These are phyloP conservation scores for Lontra canadensis DNA, from an alignment of 2,113 vertebrate genomes.

Conservation along the genomic window DNA sequence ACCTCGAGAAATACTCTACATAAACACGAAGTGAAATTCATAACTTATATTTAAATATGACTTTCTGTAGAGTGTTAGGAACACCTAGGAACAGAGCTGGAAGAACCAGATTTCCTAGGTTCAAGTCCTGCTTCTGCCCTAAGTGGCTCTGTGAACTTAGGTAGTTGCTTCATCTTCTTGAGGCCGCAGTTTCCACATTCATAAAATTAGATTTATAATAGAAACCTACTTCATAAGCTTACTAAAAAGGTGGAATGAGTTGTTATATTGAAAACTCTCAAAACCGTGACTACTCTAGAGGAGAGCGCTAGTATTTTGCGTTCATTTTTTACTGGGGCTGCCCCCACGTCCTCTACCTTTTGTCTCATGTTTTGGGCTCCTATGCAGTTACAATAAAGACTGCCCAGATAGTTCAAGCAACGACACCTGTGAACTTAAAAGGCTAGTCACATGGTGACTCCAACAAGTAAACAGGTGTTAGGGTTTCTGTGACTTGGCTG, in stretches of 20 bases:
- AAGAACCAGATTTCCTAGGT: background rate
- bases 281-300: background rate
- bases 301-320: background rate
- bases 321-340: background rate
- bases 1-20: conserved; percentile 24
- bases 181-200: background rate
- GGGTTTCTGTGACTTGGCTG: background rate
- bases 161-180: background rate
- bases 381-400: background rate
- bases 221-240: background rate
- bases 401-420: background rate
- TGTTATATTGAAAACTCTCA: background rate
- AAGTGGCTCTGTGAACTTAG: background rate
- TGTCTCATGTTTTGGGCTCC: background rate
- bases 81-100: background rate
- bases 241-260: background rate
- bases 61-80: background rate
- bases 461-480: background rate
- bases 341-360: background rate
- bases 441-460: background rate
- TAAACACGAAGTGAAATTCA: conserved; percentile 59
- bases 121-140: background rate
- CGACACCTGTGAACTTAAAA: background rate
- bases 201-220: background rate
- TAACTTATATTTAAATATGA: background rate